Evolutionary conservation across 2,113 vertebrate genomes (phyloP), one percentile per base, ranked within the genome.

Genomic region (Notothenia coriiceps): DNA sequence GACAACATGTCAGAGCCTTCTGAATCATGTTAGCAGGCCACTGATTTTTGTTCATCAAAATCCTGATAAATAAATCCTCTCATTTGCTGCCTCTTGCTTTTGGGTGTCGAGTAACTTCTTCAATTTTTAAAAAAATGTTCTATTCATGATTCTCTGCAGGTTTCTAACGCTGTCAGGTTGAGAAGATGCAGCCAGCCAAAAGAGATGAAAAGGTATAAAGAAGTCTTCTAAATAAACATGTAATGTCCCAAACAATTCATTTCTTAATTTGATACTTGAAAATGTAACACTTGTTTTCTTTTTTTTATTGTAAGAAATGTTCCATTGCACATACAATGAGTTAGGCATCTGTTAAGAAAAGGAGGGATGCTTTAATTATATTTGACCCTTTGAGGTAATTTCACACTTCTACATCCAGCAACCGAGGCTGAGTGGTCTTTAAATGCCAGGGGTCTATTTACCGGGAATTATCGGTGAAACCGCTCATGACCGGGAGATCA

Each of bases 401-500:
- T 46, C 12, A 70, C 59, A 50, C 57, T 20, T 64, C 20, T 43
- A 22, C 52, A 20, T 20, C 52, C 83, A 55, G 74, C 44, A 82
- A 61, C 65, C 64, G 69, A 78, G 43, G 59, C 81, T 78, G 72
- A 73, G 17, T 43, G 43, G 43, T 77, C 74, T 84, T 79, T 87
- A 88, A 79, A 90, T 87, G 55, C 54, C 75, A 74, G 14, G 29
- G 75, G 59, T 85, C 71, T 84, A 67, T 73, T 86, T 77, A 61
- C 57, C 6, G n/a, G 47, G 35, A 67, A 18, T 82, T 66, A 70
- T 55, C 14, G 3, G 2, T 65, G 44, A 68, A 68, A 25, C 50
- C 52, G 15, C 44, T 65, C 7, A 51, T 61, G 33, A 54, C 44
- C 64, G 40, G 25, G 57, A 33, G 59, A 71, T 70, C 20, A 10